These are phyloP conservation scores for Chrosomus eos DNA, from an alignment of 2,797 vertebrate genomes.

Conservation along the genomic window DNA sequence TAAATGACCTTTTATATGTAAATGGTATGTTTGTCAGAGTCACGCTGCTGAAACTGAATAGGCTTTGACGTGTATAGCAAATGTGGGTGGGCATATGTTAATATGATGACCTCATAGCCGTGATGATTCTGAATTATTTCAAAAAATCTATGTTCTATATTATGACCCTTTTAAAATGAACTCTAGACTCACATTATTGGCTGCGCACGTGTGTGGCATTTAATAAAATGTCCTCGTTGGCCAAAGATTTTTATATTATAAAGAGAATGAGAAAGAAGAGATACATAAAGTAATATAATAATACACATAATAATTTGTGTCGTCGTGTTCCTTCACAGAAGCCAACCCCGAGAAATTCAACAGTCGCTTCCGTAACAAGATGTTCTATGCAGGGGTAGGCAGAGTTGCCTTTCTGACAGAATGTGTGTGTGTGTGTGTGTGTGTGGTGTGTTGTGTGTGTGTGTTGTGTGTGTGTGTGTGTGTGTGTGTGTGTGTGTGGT, in stretches of 20 bases:
- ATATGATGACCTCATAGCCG: background rate
- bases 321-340: conserved; percentile 79
- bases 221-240: background rate
- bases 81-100: background rate
- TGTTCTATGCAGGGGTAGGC: conserved; percentile 99
- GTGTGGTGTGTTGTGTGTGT: background rate
- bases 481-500: no score
- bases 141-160: background rate
- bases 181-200: background rate
- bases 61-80: background rate
- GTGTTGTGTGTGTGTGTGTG: conserved; percentile 14
- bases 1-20: background rate
- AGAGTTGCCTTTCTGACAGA: conserved; percentile 19
- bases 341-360: conserved; percentile 99
- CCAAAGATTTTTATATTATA: background rate
- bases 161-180: background rate
- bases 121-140: background rate
- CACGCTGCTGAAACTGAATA: background rate
- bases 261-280: no score
- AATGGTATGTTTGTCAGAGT: background rate
- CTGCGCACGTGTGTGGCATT: background rate
- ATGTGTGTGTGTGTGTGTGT: conserved; percentile 16
- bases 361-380: conserved; percentile 99
- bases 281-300: no score
- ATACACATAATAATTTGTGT: conserved; percentile 47